These are phyloP conservation scores for Tiaroga cobitis DNA, from an alignment of 2,797 vertebrate species.

Conservation along the genomic window DNA sequence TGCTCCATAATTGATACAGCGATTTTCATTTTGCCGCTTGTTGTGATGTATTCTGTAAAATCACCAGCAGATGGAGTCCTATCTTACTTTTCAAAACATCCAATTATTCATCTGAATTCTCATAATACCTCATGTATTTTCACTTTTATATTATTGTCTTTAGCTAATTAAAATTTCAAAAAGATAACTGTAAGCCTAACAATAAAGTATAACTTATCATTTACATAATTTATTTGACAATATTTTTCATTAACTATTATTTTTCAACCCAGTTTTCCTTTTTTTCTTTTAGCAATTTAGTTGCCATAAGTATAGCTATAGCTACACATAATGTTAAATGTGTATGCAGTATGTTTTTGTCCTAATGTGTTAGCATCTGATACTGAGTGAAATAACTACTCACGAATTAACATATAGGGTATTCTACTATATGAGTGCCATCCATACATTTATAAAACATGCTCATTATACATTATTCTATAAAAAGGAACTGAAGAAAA, in stretches of 20 bases:
- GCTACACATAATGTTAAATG: neutral
- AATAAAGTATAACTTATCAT: neutral
- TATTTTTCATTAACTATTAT: neutral
- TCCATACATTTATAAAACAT: no score
- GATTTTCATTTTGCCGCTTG: neutral
- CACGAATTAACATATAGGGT: neutral
- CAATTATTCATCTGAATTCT: neutral
- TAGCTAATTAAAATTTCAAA: neutral
- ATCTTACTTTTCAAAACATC: neutral
- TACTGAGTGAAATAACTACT: neutral
- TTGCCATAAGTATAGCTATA: neutral
- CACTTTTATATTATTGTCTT: neutral
- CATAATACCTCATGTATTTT: neutral
- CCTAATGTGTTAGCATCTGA: neutral
- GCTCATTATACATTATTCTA: neutral
- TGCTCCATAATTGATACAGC: neutral
- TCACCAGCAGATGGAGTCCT: conserved; percentile 36
- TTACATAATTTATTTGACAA: neutral
- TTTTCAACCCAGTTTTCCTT: neutral
- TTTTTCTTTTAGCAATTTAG: neutral
- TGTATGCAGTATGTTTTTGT: neutral
- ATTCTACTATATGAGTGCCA: no score
- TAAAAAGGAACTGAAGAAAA: neutral
- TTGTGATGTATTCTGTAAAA: neutral
- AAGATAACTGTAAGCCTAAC: neutral